Conservation (phyloP, 2,113 vertebrate genomes). For the Pseudorectes ferrugineus region DNA sequence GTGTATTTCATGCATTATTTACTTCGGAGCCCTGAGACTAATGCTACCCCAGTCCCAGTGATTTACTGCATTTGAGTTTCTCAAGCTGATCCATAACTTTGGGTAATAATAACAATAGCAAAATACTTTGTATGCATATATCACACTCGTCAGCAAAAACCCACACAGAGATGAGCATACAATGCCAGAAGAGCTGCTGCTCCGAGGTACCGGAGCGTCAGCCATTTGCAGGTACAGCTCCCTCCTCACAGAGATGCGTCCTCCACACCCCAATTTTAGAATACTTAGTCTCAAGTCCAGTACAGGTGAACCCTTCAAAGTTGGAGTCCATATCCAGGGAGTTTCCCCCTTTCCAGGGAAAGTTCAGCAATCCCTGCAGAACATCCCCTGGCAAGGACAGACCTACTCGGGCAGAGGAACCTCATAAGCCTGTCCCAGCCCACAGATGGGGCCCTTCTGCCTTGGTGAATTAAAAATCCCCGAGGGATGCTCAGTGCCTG, state of each 20-base stretch:
- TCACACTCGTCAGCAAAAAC: conserved; percentile 41
- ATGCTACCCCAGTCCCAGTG: conserved; percentile 43
- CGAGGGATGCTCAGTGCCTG: not conserved
- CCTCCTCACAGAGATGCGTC: accelerated
- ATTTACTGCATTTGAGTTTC: conserved; percentile 65
- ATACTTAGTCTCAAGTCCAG: not conserved
- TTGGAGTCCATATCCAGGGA: accelerated
- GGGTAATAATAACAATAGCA: conserved; percentile 61
- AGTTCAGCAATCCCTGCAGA: not conserved
- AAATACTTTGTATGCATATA: conserved; percentile 51
- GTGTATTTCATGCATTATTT: conserved; percentile 62
- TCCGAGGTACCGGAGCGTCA: accelerated
- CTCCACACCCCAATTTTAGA: not conserved
- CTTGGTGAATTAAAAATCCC: not conserved
- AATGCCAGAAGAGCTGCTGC: not conserved
- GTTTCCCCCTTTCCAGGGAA: not conserved
- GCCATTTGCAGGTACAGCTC: not conserved
- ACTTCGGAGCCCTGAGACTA: conserved; percentile 57
- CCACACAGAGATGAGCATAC: not conserved
- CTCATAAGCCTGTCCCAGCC: not conserved
- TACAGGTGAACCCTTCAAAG: accelerated
- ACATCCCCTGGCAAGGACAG: not conserved
- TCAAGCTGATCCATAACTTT: conserved; percentile 65
- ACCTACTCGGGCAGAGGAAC: not conserved
- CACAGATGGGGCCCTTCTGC: not conserved